Evolutionary conservation across 2,797 vertebrate genomes (phyloP).

Genomic region (Rhinella marina): DNA sequence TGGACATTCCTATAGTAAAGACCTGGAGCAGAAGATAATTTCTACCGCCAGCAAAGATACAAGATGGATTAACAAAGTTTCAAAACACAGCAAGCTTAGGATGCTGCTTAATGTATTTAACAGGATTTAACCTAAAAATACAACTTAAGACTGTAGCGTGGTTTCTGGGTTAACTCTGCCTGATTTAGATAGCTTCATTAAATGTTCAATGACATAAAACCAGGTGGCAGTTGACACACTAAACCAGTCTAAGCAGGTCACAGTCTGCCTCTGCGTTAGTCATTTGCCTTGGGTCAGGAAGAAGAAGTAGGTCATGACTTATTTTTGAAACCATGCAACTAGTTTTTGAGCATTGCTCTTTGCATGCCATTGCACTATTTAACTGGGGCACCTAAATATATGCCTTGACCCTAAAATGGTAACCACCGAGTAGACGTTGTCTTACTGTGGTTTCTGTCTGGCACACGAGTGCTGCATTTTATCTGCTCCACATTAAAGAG

Average conservation of each 20-base stretch:
- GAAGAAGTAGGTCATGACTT: constrained; percentile 72
- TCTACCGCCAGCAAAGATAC: constrained; percentile 65
- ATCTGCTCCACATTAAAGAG: not conserved
- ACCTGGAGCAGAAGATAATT: not conserved
- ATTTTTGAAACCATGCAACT: constrained; percentile 69
- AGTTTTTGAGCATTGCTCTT: constrained; percentile 62
- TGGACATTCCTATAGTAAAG: not conserved
- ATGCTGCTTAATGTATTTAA: constrained; percentile 73
- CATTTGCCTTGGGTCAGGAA: constrained; percentile 74
- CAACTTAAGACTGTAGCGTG: constrained; percentile 69
- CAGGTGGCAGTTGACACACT: constrained; percentile 76
- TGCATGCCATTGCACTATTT: constrained; percentile 49
- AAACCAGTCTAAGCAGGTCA: constrained; percentile 74
- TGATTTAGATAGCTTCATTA: constrained; percentile 74
- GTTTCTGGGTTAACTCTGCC: constrained; percentile 70
- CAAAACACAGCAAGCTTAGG: constrained; percentile 70
- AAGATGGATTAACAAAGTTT: constrained; percentile 67
- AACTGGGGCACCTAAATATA: constrained; percentile 52
- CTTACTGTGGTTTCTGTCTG: not conserved
- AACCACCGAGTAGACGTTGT: constrained; percentile 7
- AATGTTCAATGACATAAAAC: constrained; percentile 75
- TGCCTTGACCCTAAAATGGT: not conserved
- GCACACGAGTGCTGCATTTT: not conserved
- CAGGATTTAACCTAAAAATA: constrained; percentile 71
- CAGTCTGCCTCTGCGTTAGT: constrained; percentile 73